phyloP scores from a whole-genome alignment of 2,888 invertebrate species.

The Conchocele bisecta region DNA sequence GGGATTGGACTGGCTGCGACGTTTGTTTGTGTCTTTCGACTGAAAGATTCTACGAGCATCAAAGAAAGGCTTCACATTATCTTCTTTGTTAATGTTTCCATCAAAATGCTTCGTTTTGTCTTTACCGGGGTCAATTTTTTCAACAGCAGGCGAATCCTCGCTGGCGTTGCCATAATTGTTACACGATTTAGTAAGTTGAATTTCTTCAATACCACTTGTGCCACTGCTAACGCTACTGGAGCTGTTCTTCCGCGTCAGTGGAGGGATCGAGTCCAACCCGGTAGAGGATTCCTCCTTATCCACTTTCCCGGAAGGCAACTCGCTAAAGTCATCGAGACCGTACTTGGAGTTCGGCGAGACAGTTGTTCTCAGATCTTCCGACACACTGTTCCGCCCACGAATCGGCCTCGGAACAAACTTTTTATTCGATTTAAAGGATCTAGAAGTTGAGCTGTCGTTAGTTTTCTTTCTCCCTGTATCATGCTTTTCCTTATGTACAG shows the following conservation, averaged over 20 bases:
- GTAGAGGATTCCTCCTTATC: conserved; percentile 56
- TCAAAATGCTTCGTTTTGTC: conserved; percentile 49
- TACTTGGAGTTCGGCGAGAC: conserved; percentile 76
- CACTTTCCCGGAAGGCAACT: conserved; percentile 51
- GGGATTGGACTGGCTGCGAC: conserved; percentile 30
- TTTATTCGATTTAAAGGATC: conserved; percentile 50
- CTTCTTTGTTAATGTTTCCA: conserved; percentile 23
- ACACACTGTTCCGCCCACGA: conserved; percentile 34
- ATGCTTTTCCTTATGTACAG: conserved; percentile 31
- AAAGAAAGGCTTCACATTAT: conserved; percentile 69
- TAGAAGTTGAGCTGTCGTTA: conserved; percentile 13
- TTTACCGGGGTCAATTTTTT: conserved; percentile 36
- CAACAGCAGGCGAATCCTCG: conserved; percentile 32
- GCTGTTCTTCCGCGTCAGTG: conserved; percentile 63
- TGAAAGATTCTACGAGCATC: conserved; percentile 77
- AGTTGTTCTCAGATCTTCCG: conserved; percentile 62
- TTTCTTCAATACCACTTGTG: conserved; percentile 73
- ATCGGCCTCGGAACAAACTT: conserved; percentile 48
- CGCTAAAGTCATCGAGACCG: conserved; percentile 79
- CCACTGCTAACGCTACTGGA: conserved; percentile 73
- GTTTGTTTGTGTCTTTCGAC: conserved; percentile 62
- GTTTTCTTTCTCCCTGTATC: conserved; percentile 21
- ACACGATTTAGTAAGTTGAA: conserved; percentile 55
- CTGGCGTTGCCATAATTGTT: conserved; percentile 35
- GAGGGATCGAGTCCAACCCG: conserved; percentile 61